Evolutionary conservation across 2,113 vertebrate species (phyloP).

Genomic region (Leucopsar rothschildi): DNA sequence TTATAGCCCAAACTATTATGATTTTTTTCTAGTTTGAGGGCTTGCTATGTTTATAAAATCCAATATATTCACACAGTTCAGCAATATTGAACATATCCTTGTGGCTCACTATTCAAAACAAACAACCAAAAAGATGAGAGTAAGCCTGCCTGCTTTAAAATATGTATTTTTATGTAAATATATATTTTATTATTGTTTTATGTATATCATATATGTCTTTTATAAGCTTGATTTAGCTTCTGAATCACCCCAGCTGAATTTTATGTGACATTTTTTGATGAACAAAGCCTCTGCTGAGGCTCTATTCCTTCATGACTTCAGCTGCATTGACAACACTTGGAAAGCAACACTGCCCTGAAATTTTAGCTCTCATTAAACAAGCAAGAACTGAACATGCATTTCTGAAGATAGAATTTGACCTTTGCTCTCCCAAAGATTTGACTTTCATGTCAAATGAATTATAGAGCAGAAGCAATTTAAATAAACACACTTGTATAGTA

Average conservation of each 20-base stretch:
- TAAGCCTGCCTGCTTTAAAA: not conserved
- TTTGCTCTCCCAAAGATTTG: not conserved
- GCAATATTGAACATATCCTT: not conserved
- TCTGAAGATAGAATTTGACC: not conserved
- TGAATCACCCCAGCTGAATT: not conserved
- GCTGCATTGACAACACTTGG: not conserved
- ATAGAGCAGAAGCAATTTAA: not conserved
- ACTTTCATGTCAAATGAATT: not conserved
- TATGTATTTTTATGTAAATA: not conserved
- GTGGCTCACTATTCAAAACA: not conserved
- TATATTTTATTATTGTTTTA: not conserved
- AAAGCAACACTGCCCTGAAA: not conserved
- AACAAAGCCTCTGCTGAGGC: not conserved
- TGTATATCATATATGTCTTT: not conserved
- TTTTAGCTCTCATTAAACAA: constrained; percentile 6
- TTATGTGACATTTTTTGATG: not conserved
- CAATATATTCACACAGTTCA: not conserved
- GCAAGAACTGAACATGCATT: not conserved
- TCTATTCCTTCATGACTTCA: not conserved
- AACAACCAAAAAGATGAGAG: not conserved
- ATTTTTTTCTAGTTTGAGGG: not conserved
- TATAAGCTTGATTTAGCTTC: not conserved
- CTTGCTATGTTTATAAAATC: not conserved
- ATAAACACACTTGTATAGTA: not conserved
- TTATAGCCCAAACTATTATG: not conserved